phyloP scores from a whole-genome alignment of 2,113 vertebrate species.

The Egretta garzetta region DNA sequence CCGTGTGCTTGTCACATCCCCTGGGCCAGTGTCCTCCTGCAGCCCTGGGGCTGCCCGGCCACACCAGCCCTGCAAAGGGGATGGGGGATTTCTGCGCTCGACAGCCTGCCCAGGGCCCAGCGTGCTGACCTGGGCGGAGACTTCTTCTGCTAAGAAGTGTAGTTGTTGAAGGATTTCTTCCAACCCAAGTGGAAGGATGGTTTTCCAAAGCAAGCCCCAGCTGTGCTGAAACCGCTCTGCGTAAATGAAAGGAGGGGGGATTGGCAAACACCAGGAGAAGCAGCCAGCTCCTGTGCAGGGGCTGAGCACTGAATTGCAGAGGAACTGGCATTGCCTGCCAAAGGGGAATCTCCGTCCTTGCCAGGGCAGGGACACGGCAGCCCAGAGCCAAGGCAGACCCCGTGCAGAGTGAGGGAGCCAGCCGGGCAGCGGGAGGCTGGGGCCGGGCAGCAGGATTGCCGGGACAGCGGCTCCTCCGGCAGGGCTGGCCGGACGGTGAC shows the following conservation, averaged over 20 bases:
- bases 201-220: not conserved
- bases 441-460: not conserved
- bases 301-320: not conserved
- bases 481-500: fast-evolving
- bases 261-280: not conserved
- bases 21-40: not conserved
- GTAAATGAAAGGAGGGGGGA: not conserved
- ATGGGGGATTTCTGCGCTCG: not conserved
- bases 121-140: fast-evolving
- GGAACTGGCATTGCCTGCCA: not conserved
- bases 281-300: fast-evolving
- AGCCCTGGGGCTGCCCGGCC: not conserved
- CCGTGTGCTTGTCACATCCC: not conserved
- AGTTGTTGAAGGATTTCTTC: not conserved
- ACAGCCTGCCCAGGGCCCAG: not conserved
- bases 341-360: not conserved
- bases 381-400: not conserved
- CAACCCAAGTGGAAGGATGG: not conserved
- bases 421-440: not conserved
- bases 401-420: fast-evolving
- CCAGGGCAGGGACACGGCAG: not conserved
- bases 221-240: not conserved
- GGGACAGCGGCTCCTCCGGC: fast-evolving
- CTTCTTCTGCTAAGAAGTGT: not conserved
- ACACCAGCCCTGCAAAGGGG: fast-evolving